phyloP scores from a whole-genome alignment of 92 coral and sea anemone genomes.

The Porites cylindrica region DNA sequence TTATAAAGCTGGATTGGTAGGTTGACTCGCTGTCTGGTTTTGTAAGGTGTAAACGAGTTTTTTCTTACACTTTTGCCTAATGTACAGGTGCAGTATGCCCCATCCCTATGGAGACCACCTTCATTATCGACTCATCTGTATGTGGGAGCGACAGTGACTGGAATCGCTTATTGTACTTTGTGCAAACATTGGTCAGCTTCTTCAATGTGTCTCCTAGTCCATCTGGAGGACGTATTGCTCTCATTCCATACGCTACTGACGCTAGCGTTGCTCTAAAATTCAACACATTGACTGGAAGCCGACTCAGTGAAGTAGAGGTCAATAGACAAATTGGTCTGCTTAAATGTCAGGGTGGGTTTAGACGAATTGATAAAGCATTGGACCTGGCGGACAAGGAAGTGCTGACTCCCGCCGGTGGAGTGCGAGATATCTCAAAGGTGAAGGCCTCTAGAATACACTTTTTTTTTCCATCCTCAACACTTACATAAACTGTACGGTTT shows the following conservation, averaged over 20 bases:
- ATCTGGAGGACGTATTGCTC: constrained; percentile 67
- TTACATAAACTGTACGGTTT: no score
- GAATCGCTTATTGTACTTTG: constrained; percentile 66
- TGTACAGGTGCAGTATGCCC: constrained; percentile 64
- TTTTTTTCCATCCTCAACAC: no score
- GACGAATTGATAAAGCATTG: constrained; percentile 8
- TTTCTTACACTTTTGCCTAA: no score
- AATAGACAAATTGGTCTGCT: neutral
- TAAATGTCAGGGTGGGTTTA: neutral
- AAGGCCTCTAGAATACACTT: neutral
- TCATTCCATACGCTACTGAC: constrained; percentile 58
- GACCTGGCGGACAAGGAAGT: constrained; percentile 6
- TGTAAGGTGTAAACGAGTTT: no score
- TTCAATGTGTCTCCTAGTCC: constrained; percentile 65
- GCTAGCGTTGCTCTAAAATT: constrained; percentile 70
- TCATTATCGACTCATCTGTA: constrained; percentile 81
- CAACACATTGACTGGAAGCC: constrained; percentile 72
- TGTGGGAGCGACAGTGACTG: constrained; percentile 77
- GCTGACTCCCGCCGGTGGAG: neutral
- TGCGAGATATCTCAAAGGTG: neutral
- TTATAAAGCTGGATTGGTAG: no score
- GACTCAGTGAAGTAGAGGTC: constrained; percentile 46
- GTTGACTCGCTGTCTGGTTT: no score
- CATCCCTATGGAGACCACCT: constrained; percentile 78
- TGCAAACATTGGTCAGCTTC: constrained; percentile 66